Conservation (phyloP, 2,113 vertebrate genomes). For the Malaclemys terrapin region DNA sequence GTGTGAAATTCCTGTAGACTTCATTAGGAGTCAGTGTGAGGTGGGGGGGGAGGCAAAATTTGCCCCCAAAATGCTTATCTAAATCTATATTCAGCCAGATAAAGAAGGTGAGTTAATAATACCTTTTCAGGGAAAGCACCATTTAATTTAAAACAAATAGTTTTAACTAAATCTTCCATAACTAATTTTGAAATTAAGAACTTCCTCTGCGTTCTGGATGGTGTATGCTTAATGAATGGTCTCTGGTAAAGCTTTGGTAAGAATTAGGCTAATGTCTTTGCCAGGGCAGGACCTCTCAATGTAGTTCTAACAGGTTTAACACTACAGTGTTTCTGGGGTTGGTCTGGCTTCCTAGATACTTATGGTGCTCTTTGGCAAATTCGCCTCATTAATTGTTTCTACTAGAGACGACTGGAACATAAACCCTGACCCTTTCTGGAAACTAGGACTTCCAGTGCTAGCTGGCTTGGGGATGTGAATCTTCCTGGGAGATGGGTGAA, state of each 20-base stretch:
- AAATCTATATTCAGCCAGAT: neutral
- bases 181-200: neutral
- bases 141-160: neutral
- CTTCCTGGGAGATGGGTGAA: neutral
- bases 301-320: neutral
- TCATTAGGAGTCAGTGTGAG: neutral
- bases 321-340: neutral
- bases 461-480: neutral
- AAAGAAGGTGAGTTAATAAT: neutral
- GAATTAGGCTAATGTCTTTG: neutral
- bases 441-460: neutral
- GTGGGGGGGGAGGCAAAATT: fast-evolving
- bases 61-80: neutral
- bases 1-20: neutral
- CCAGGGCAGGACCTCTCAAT: neutral
- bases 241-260: neutral
- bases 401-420: neutral
- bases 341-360: neutral
- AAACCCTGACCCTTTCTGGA: neutral
- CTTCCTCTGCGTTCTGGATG: neutral
- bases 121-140: neutral
- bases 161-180: fast-evolving
- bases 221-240: fast-evolving
- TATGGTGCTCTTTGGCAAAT: neutral
- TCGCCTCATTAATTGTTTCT: neutral